A percentile compares a stretch with the other conserved stretches of the same genome.
Evolutionary conservation across 2,888 invertebrate species (phyloP).

Genomic region (Ceramica pisi): DNA sequence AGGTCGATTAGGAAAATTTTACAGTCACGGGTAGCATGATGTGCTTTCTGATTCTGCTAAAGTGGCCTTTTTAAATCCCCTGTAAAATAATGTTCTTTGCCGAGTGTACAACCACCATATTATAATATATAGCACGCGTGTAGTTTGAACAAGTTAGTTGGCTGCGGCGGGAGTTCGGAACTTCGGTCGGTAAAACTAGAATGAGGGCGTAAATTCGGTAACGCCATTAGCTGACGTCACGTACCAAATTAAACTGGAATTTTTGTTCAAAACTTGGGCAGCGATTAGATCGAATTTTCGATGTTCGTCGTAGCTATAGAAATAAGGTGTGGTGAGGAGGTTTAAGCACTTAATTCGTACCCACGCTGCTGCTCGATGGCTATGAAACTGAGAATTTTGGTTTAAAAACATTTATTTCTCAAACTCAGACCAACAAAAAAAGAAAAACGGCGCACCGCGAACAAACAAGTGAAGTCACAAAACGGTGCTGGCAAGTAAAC

Average conservation of each 20-base stretch:
- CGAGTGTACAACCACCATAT: constrained; percentile 25
- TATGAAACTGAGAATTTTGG: no score
- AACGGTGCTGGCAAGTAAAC: no score
- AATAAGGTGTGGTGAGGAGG: background rate
- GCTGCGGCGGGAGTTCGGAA: constrained; percentile 57
- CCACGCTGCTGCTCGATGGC: no score
- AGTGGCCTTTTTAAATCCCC: no score
- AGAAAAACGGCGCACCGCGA: no score
- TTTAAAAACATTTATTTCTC: no score
- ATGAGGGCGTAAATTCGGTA: constrained; percentile 71
- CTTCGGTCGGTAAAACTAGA: constrained; percentile 68
- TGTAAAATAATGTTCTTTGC: background rate
- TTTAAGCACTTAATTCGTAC: background rate
- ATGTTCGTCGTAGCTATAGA: background rate
- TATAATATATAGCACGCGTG: constrained; percentile 35
- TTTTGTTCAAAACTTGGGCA: constrained; percentile 52
- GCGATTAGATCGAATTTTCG: constrained; percentile 53
- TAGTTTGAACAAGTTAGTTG: constrained; percentile 57
- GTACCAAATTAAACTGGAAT: constrained; percentile 55
- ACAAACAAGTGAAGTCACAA: no score
- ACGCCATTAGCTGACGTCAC: constrained; percentile 65
- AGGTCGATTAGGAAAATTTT: no score
- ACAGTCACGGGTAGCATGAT: no score
- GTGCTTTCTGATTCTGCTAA: no score
- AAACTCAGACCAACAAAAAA: no score